Percentiles rank a stretch among this genome's conserved stretches.
These are phyloP conservation scores for Stegodyphus dumicola DNA, from an alignment of 1,140 invertebrate species.

Conservation along the genomic window DNA sequence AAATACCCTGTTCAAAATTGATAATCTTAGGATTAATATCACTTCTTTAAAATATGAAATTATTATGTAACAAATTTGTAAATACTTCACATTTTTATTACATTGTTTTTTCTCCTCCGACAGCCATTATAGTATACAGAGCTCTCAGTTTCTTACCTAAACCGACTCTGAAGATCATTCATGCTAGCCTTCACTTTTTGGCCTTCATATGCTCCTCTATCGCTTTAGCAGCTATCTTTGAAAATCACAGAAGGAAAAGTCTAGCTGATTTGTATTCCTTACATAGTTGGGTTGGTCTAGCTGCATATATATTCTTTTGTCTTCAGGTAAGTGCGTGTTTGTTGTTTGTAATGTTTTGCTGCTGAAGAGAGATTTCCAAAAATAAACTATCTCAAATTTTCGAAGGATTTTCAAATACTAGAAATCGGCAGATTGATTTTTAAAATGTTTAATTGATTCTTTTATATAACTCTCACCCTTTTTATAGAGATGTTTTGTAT, in stretches of 20 bases:
- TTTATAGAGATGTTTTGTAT: too few species aligned
- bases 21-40: background rate
- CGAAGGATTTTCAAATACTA: too few species aligned
- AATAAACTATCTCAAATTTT: too few species aligned
- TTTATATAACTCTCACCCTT: too few species aligned
- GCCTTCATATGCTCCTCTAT: conserved; percentile 78
- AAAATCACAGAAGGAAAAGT: conserved; percentile 79
- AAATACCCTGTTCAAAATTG: background rate
- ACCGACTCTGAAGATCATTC: conserved; percentile 81
- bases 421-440: too few species aligned
- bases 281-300: conserved; percentile 88
- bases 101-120: conserved; percentile 25
- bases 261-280: conserved; percentile 82
- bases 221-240: conserved; percentile 83
- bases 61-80: too few species aligned
- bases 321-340: conserved; percentile 74
- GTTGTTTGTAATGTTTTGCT: too few species aligned
- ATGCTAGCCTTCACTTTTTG: conserved; percentile 76
- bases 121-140: conserved; percentile 86
- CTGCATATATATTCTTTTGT: conserved; percentile 79
- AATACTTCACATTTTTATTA: background rate
- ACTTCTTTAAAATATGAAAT: background rate
- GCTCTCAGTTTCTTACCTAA: conserved; percentile 80
- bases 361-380: too few species aligned
- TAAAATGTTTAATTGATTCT: too few species aligned